Evolutionary conservation across 2,113 vertebrate species (phyloP), one percentile per base, ranked within the genome.

Genomic region (Rousettus leschenaultii): DNA sequence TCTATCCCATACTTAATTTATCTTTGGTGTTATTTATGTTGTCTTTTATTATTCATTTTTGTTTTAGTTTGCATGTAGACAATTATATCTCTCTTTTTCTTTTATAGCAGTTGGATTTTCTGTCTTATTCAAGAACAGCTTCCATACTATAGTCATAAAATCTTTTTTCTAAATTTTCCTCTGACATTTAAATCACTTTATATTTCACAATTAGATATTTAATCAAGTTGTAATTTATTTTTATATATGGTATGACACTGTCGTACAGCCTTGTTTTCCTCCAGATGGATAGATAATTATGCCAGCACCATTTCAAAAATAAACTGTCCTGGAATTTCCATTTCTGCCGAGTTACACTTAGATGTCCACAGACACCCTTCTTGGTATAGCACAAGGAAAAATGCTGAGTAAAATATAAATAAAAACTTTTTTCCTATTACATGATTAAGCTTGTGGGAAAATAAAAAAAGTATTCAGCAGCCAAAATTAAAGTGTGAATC

Each of bases 151-250:
- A 96, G 78, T 94, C 92, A 94, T 87, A 96, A 87, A 94, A 97
- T 75, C 95, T 97, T 92, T 95, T 91, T 94, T 91, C 94, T 96
- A 97, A 97, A 97, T 95, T 93, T 96, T 95, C 40, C 71, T 96
- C 95, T 97, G 96, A 97, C 96, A 97, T 98, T 98, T 97, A 97
- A 94, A 95, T 96, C 96, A 82, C 97, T 97, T 96, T 94, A 86
- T 96, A 97, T 94, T 96, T 97, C 97, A 96, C 97, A 97, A 97
- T 97, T 96, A 97, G 94, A 97, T 97, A 96, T 96, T 96, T 97
- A 93, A 96, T 96, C 95, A 90, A 96, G 95, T 95, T 97, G 51
- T 65, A 97, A 96, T 94, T 97, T 98, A 98, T 97, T 98, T 98
- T 95, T 86, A 93, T 96, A 91, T 97, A 93, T 91, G 95, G 43